Evolutionary conservation across 2,797 vertebrate genomes (phyloP).

Genomic region (Allenopithecus nigroviridis): DNA sequence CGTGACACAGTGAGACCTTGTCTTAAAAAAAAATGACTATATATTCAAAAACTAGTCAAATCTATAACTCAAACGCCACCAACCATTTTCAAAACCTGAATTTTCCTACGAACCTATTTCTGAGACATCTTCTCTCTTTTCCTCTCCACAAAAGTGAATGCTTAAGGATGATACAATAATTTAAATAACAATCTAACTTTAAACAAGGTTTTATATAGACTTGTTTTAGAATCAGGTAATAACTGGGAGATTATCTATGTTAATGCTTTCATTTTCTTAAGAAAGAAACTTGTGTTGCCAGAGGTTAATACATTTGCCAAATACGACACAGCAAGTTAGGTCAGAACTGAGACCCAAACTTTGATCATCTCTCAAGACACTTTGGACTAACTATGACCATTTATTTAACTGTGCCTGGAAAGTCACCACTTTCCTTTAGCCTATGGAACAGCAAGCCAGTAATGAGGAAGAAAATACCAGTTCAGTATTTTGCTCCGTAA

Average conservation of each 20-base stretch:
- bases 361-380: background rate
- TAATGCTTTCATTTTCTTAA: background rate
- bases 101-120: background rate
- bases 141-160: background rate
- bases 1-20: background rate
- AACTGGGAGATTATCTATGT: background rate
- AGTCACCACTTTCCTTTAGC: background rate
- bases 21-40: background rate
- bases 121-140: background rate
- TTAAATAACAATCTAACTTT: background rate
- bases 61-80: background rate
- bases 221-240: background rate
- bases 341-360: background rate
- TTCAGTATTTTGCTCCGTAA: too few relatives aligned
- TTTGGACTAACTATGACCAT: background rate
- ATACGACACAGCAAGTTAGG: background rate
- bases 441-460: background rate
- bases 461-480: background rate
- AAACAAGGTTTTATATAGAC: background rate
- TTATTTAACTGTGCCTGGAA: constrained; percentile 18
- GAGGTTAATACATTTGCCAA: background rate
- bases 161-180: background rate
- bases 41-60: background rate
- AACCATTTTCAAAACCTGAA: constrained; percentile 20
- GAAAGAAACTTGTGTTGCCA: background rate